Conservation (phyloP, 2,113 vertebrate genomes). For the Pampusana beccarii region DNA sequence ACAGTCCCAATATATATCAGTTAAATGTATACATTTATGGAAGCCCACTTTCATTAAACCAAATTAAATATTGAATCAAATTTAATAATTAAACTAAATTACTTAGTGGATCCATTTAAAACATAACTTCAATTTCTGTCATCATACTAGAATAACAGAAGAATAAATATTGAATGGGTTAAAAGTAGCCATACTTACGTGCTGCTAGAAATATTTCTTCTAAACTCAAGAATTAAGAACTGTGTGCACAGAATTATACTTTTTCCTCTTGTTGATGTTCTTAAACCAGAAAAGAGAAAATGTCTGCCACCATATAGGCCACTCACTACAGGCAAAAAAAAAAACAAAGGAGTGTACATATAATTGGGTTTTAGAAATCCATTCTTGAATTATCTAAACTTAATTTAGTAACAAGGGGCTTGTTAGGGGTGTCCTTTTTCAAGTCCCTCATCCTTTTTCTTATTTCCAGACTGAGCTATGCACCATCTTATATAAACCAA, state of each 20-base stretch:
- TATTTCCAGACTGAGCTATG: neutral
- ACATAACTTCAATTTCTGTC: slow-evolving; percentile 65
- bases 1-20: slow-evolving; percentile 74
- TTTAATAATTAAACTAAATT: slow-evolving; percentile 84
- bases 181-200: slow-evolving; percentile 32
- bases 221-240: neutral
- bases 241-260: neutral
- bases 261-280: neutral
- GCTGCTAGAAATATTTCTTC: neutral
- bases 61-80: slow-evolving; percentile 85
- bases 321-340: neutral
- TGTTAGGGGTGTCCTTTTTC: neutral
- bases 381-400: neutral
- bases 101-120: slow-evolving; percentile 76
- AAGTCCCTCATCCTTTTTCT: neutral
- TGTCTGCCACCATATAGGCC: neutral
- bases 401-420: neutral
- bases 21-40: slow-evolving; percentile 77
- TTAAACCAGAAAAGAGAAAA: neutral
- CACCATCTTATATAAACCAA: neutral
- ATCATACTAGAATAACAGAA: slow-evolving; percentile 35
- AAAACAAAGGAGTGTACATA: neutral
- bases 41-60: slow-evolving; percentile 77
- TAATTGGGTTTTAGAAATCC: neutral
- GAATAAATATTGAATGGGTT: slow-evolving; percentile 72